Conservation (phyloP, 2,888 invertebrate species). For the Watsonalla binaria region DNA sequence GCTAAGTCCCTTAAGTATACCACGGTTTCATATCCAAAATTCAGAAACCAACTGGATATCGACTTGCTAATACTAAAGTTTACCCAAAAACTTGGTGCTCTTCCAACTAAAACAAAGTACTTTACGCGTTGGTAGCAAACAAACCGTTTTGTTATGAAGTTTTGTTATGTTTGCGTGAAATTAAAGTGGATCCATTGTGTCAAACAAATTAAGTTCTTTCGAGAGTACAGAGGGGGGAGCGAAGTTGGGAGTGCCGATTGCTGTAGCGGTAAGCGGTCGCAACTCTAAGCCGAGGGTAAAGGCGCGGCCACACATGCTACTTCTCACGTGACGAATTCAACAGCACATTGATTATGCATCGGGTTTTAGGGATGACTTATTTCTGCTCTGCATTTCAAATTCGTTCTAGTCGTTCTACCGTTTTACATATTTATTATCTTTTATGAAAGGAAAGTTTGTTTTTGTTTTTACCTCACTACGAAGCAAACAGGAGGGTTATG, state of each 20-base stretch:
- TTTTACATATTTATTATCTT: too few relatives aligned
- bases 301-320: neutral
- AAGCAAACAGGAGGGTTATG: too few relatives aligned
- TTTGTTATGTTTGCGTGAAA: conserved; percentile 12
- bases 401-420: too few relatives aligned
- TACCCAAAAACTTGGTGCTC: neutral
- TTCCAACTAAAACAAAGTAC: neutral
- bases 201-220: conserved; percentile 44
- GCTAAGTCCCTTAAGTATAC: neutral
- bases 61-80: neutral
- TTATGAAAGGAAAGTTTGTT: too few relatives aligned
- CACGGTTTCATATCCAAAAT: neutral
- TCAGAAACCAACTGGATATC: neutral
- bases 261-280: conserved; percentile 53
- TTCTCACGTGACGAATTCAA: neutral
- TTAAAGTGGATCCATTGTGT: conserved; percentile 13
- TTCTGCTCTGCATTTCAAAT: neutral
- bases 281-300: conserved; percentile 31
- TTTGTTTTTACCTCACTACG: too few relatives aligned
- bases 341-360: neutral
- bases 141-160: conserved; percentile 18
- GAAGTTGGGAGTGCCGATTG: conserved; percentile 63
- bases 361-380: neutral
- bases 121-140: neutral
- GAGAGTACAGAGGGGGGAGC: conserved; percentile 29